These are phyloP conservation scores for Abrostola triplasia DNA, from an alignment of 2,888 invertebrate species.

Conservation along the genomic window DNA sequence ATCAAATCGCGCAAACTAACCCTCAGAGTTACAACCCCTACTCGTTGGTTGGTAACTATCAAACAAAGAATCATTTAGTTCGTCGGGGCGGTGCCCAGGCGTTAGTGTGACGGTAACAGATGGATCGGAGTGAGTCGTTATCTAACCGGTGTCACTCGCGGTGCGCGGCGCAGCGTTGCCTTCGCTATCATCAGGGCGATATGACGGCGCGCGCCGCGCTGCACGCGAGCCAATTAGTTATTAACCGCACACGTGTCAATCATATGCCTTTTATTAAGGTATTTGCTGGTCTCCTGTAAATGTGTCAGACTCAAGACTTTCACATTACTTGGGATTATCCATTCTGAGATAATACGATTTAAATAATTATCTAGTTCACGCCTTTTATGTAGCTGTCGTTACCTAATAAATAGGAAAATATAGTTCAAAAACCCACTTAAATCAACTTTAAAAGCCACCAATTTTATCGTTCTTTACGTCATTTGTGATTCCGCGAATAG, in stretches of 20 bases:
- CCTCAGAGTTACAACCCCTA: constrained; percentile 1
- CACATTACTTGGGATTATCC: no score
- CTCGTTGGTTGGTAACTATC: constrained; percentile 6
- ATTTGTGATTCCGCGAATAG: no score
- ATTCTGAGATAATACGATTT: no score
- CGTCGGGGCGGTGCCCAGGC: constrained; percentile 12
- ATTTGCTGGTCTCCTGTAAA: constrained; percentile 17
- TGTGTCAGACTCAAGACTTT: no score
- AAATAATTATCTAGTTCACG: no score
- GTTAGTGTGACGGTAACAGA: constrained; percentile 32
- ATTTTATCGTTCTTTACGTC: no score
- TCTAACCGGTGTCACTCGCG: constrained; percentile 75
- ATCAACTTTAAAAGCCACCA: no score
- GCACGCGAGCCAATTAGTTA: constrained; percentile 90
- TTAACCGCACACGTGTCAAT: constrained; percentile 58
- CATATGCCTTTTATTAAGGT: constrained; percentile 48
- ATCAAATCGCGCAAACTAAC: background rate
- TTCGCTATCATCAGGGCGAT: constrained; percentile 67
- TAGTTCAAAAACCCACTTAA: no score
- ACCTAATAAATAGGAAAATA: no score
- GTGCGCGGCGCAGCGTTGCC: constrained; percentile 55
- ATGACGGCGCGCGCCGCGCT: constrained; percentile 90
- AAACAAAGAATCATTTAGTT: constrained; percentile 28
- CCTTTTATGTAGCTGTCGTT: no score
- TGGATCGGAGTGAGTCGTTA: constrained; percentile 69